Evolutionary conservation across 2,888 invertebrate genomes (phyloP), one percentile per base, ranked within the genome.

Genomic region (Gasteruption jaculator): DNA sequence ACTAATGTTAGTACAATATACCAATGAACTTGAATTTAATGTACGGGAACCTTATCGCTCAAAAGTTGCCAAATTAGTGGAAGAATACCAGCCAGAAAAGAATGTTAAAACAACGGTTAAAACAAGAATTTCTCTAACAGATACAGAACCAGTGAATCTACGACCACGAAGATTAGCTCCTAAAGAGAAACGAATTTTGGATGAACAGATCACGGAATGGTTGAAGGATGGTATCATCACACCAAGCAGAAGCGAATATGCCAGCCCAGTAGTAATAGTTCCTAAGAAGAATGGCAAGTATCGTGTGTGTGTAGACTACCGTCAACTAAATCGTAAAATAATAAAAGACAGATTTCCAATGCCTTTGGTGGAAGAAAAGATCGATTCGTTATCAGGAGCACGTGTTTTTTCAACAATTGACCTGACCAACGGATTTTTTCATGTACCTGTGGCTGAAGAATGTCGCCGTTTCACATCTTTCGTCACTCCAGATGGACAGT

Each of bases 311-410:
- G 41, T 59, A 0, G 55, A 57, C 29, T 65, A 37, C 29, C 29
- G 59, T 4, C 10, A 59, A 1, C 8, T 44, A 5, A 68, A 65
- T 36, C 24, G 25, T 4, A 40, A 47, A 1, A 63, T 60, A 1
- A 41, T 53, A 0, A 54, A 56, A 0, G 62, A 59, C 30, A 11
- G 54, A 5, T 57, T 54, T 35, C 60, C 57, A 1, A 18, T 64
- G 8, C 59, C 61, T 2, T 41, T 53, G 21, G 11, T 32, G 5
- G 32, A 32, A 32, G 32, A 32, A 18, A 40, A 45, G 16, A 21
- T 50, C 27, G 50, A 50, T 25, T n/a, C 16, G 18, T 22, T 50
- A 4, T 38, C 25, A 26, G 41, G 30, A 12, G 48, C 45, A 2
- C 36, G 15, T 31, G 11, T 46, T 24, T 50, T 46, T 27, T 33